Base-by-base conservation (phyloP, 2,113 vertebrate species). In the Phasianus colchicus region DNA sequence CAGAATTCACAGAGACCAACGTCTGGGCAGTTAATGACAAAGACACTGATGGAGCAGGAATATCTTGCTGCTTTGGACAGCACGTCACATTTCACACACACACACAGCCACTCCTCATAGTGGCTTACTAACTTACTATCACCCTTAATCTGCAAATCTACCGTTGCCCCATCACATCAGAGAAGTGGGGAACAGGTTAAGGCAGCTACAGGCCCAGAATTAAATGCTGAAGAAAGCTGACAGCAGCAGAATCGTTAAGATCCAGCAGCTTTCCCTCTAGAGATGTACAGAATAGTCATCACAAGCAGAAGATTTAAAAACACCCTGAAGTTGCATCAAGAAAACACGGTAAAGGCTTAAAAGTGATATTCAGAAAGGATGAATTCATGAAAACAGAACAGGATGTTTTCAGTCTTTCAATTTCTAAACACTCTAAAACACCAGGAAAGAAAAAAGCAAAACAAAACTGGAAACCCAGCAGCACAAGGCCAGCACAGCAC, bases 141-240 rank as follows among this genome's bases (percentile, higher is more conserved):
- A 85, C n/a, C 24, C 20, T 50, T 71, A 36, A 65, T 2, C 21
- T 54, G 67, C 2, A 4, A 76, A 91, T 72, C 34, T 1, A 0
- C 30, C 77, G 58, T 38, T 81, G 92, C 5, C 54, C 52, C 40
- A 70, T 22, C 45, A 82, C 71, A 74, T 83, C 60, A 55, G 83
- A 83, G 40, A 34, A 50, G 55, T 14, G 60, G 47, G 58, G 55
- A 94, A 83, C 84, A 85, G 86, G 58, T 92, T 95, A 89, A 72
- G 83, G 70, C 60, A 96, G 67, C 82, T 96, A 88, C 85, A 70
- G 77, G 61, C 83, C 60, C 32, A 43, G 47, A 86, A 36, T 40
- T 61, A 76, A 76, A 93, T 7, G 32, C 75, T 91, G 50, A 80
- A 89, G 42, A 50, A 66, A 93, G 73, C 47, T 3, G 5, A 69